Evolutionary conservation across 2,113 vertebrate species (phyloP).

Genomic region (Psittacus erithacus): DNA sequence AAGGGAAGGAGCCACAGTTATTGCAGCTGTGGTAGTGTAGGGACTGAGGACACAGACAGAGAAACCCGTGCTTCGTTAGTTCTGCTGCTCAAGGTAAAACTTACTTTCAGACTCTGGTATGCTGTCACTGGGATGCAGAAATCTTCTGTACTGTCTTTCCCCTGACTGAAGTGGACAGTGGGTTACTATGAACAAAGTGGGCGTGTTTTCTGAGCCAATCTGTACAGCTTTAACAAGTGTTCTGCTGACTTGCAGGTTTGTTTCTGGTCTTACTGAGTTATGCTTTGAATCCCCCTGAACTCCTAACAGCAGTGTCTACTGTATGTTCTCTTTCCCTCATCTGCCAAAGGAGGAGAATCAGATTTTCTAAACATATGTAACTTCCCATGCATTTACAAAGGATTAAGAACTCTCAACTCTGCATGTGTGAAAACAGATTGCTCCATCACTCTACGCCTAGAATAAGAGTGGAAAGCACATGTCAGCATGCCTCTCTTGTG

Average conservation of each 20-base stretch:
- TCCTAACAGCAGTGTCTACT: background rate
- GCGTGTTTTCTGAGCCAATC: background rate
- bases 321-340: background rate
- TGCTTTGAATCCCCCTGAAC: background rate
- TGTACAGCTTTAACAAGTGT: background rate
- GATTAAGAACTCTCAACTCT: background rate
- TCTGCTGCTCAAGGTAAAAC: background rate
- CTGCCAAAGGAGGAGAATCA: background rate
- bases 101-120: rapidly evolving
- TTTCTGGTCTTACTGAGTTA: background rate
- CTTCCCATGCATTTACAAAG: background rate
- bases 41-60: rapidly evolving
- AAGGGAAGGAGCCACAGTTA: background rate
- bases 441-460: background rate
- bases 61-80: rapidly evolving
- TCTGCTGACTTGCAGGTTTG: background rate
- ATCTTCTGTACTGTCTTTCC: rapidly evolving
- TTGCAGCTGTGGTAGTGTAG: background rate
- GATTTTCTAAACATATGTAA: background rate
- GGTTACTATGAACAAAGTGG: background rate
- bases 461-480: background rate
- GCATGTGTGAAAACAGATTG: background rate
- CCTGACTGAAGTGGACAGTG: background rate
- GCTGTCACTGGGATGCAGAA: rapidly evolving
- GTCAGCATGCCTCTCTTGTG: background rate